These are phyloP conservation scores for Hypsibius dujardini DNA, from an alignment of 1,140 invertebrate species.

Conservation along the genomic window DNA sequence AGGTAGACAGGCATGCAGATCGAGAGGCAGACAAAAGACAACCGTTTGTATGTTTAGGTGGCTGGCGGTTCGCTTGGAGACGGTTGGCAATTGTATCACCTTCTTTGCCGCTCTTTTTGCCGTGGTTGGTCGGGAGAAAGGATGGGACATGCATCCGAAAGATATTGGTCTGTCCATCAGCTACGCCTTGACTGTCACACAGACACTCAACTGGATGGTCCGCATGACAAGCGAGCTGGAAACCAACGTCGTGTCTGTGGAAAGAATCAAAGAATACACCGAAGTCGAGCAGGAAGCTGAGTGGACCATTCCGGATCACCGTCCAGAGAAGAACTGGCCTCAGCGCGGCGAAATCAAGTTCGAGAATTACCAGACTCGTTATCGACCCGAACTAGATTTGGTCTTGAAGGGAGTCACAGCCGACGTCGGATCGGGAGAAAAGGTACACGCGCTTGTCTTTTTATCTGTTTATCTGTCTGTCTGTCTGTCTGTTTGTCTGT, in stretches of 20 bases:
- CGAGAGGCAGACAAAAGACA: conserved; percentile 23
- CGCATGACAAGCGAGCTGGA: conserved; percentile 90
- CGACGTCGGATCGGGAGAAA: conserved; percentile 51
- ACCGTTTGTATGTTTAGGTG: conserved; percentile 41
- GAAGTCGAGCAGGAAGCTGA: conserved; percentile 47
- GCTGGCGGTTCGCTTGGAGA: conserved; percentile 72
- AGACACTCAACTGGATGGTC: conserved; percentile 87
- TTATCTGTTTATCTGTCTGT: no score
- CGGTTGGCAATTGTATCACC: conserved; percentile 39
- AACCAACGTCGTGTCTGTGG: conserved; percentile 91
- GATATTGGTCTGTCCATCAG: conserved; percentile 39
- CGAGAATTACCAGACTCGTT: conserved; percentile 54
- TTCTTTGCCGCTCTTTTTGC: conserved; percentile 37
- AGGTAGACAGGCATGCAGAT: no score
- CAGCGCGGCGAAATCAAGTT: conserved; percentile 52
- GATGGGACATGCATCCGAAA: conserved; percentile 31
- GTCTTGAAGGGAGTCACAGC: conserved; percentile 55
- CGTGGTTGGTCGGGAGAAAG: conserved; percentile 32
- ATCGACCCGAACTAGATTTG: conserved; percentile 57
- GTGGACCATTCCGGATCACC: conserved; percentile 22
- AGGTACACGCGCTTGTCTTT: no score
- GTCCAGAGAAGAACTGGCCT: conserved; percentile 48
- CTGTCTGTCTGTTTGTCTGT: no score
- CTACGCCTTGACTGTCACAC: conserved; percentile 42
- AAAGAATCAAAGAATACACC: conserved; percentile 87